A percentile compares a stretch with the other conserved stretches of the same genome.
Conservation (phyloP, 2,888 invertebrate genomes). For the Zonitis immaculata region DNA sequence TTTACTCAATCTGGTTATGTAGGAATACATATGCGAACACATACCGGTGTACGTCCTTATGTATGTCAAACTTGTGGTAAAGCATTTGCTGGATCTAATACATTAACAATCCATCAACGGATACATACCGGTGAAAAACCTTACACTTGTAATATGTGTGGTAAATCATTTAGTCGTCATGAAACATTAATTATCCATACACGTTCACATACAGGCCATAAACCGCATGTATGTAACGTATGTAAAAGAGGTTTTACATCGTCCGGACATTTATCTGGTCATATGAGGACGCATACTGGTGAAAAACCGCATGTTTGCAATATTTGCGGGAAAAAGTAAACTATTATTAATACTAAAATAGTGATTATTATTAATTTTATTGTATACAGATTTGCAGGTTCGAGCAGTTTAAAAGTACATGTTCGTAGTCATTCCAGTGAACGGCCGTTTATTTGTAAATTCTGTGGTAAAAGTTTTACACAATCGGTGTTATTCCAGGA, state of each 20-base stretch:
- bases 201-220: constrained; percentile 46
- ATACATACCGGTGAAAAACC: constrained; percentile 49
- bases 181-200: constrained; percentile 47
- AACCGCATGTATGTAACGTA: constrained; percentile 45
- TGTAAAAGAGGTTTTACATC: constrained; percentile 46
- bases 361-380: no score
- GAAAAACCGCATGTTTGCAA: constrained; percentile 45
- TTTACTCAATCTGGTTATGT: constrained; percentile 51
- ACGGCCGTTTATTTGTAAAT: constrained; percentile 41
- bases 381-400: constrained; percentile 43
- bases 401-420: constrained; percentile 44
- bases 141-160: constrained; percentile 44
- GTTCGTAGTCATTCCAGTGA: constrained; percentile 41
- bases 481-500: constrained; percentile 38
- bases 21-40: constrained; percentile 49
- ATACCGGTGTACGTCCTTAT: constrained; percentile 48
- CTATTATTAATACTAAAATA: background rate
- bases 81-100: constrained; percentile 49
- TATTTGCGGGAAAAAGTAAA: constrained; percentile 45
- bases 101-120: constrained; percentile 46
- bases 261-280: constrained; percentile 46
- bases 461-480: constrained; percentile 42
- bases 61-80: constrained; percentile 48
- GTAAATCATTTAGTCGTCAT: constrained; percentile 45
- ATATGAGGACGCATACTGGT: constrained; percentile 48